These are phyloP conservation scores for Chloroclysta siterata DNA, from an alignment of 2,888 invertebrate species.

Conservation along the genomic window DNA sequence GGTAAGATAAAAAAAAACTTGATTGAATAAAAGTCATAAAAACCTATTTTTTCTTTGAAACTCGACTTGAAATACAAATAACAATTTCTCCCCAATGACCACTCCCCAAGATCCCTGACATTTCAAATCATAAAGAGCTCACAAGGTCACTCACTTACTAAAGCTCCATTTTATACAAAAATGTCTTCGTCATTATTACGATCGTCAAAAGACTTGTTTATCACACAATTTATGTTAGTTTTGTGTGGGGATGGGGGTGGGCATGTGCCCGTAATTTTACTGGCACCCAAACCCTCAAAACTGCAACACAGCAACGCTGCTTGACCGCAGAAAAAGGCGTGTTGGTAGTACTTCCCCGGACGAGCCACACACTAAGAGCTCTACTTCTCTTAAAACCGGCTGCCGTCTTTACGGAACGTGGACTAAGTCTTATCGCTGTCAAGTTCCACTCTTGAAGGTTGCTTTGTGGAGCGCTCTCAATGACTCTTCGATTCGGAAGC, in stretches of 20 bases:
- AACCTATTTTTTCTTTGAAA: background rate
- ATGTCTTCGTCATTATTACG: background rate
- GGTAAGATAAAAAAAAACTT: no score
- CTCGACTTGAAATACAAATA: background rate
- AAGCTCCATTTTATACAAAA: background rate
- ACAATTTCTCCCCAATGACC: slow-evolving; percentile 9
- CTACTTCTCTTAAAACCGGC: background rate
- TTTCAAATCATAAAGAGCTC: slow-evolving; percentile 7
- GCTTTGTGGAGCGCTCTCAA: background rate
- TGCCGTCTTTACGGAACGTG: background rate
- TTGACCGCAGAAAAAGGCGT: background rate
- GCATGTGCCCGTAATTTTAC: no score
- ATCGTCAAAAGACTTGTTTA: background rate
- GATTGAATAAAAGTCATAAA: background rate
- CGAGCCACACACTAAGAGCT: no score
- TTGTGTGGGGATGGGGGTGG: no score
- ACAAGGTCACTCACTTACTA: slow-evolving; percentile 3
- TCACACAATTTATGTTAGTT: no score
- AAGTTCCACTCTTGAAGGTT: background rate
- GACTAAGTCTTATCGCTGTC: background rate
- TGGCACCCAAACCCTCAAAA: no score
- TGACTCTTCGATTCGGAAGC: background rate
- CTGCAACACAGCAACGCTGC: background rate
- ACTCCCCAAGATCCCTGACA: slow-evolving; percentile 6
- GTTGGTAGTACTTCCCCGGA: no score